Evolutionary conservation across 2,113 vertebrate species (phyloP).

Genomic region (Strigops habroptila): DNA sequence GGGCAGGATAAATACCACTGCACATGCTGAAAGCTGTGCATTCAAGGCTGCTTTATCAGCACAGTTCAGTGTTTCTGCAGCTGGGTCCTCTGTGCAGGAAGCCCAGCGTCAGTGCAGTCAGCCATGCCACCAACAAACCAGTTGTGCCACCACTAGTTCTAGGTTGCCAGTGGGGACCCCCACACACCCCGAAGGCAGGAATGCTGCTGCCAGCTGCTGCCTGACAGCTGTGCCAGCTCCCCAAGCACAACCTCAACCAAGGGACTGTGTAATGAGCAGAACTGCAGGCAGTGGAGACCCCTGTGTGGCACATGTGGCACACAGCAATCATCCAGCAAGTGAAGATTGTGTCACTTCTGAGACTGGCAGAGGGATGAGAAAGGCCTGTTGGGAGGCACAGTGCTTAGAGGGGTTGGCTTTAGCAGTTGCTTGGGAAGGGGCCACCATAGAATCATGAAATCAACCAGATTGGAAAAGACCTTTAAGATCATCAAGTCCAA

Average conservation of each 20-base stretch:
- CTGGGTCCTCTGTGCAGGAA: not conserved
- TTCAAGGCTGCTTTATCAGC: not conserved
- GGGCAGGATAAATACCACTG: fast-evolving
- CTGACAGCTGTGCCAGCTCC: not conserved
- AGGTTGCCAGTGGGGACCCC: not conserved
- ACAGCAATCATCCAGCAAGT: not conserved
- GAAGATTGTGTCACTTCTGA: not conserved
- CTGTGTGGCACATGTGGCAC: not conserved
- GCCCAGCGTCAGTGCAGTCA: not conserved
- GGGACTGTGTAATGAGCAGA: not conserved
- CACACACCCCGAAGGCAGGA: not conserved
- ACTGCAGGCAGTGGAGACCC: not conserved
- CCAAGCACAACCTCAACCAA: not conserved
- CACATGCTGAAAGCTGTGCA: not conserved
- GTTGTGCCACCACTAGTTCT: not conserved
- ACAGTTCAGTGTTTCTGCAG: not conserved
- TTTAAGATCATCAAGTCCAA: not conserved
- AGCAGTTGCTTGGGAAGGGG: not conserved
- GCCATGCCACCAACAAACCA: not conserved
- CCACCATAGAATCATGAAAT: not conserved
- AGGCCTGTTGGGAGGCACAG: not conserved
- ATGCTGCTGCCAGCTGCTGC: not conserved
- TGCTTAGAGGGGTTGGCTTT: not conserved
- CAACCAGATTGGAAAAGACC: not conserved
- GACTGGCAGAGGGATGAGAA: not conserved